These are phyloP conservation scores for Gastrophryne carolinensis DNA, from an alignment of 2,797 vertebrate genomes.

Conservation along the genomic window DNA sequence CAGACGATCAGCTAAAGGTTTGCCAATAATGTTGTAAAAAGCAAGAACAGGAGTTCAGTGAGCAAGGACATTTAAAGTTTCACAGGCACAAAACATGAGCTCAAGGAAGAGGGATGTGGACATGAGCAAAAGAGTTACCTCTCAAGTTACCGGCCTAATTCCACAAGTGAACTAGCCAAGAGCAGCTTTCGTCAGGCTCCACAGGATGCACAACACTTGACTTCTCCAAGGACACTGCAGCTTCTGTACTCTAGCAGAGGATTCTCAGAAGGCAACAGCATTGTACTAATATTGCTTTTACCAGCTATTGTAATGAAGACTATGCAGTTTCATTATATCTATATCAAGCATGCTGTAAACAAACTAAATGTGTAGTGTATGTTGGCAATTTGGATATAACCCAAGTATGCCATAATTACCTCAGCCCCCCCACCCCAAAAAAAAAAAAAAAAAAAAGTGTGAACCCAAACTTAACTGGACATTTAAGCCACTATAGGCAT, in stretches of 20 bases:
- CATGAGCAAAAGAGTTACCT: constrained; percentile 89
- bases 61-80: background rate
- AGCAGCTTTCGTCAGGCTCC: constrained; percentile 83
- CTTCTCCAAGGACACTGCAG: constrained; percentile 80
- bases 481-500: too few relatives aligned
- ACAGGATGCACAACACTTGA: constrained; percentile 83
- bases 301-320: background rate
- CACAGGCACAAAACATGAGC: constrained; percentile 39
- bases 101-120: constrained; percentile 77
- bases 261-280: constrained; percentile 64
- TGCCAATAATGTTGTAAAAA: background rate
- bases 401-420: too few relatives aligned
- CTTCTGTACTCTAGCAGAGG: constrained; percentile 69
- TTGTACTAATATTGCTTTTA: background rate
- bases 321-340: background rate
- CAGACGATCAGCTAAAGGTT: background rate
- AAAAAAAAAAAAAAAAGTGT: too few relatives aligned
- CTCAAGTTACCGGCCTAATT: constrained; percentile 87
- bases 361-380: background rate
- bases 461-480: too few relatives aligned
- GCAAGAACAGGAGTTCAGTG: background rate
- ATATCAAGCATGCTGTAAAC: background rate
- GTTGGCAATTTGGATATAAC: background rate
- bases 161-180: constrained; percentile 84
- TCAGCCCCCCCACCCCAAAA: too few relatives aligned